These are phyloP conservation scores for Forbesichthys agassizii DNA, from an alignment of 2,113 vertebrate genomes.

Conservation along the genomic window DNA sequence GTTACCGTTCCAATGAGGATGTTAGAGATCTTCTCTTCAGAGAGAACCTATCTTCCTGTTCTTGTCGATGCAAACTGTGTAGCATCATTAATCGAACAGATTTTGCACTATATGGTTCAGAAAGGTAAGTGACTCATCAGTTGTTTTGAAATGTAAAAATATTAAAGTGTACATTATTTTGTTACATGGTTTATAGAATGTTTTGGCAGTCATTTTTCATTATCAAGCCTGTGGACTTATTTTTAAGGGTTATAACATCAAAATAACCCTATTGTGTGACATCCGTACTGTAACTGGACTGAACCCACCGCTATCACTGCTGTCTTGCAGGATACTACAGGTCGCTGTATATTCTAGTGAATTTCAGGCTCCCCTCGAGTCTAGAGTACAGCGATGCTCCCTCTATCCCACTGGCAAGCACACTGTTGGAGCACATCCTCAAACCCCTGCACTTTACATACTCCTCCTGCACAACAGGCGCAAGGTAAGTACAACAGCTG, in stretches of 20 bases:
- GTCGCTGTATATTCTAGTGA: slow-evolving; percentile 91
- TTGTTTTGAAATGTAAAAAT: too few relatives aligned
- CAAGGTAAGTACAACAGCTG: slow-evolving; percentile 78
- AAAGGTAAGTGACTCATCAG: slow-evolving; percentile 80
- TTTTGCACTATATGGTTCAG: slow-evolving; percentile 98
- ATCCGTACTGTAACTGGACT: too few relatives aligned
- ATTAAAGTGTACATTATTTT: too few relatives aligned
- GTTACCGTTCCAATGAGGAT: slow-evolving; percentile 96
- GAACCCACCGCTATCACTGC: background rate
- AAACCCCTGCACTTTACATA: slow-evolving; percentile 99
- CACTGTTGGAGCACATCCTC: slow-evolving; percentile 93
- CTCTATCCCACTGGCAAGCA: slow-evolving; percentile 90
- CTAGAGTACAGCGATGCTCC: slow-evolving; percentile 91
- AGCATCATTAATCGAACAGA: slow-evolving; percentile 91
- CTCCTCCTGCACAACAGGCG: slow-evolving; percentile 88
- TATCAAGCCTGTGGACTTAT: too few relatives aligned
- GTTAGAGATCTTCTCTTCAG: slow-evolving; percentile 94
- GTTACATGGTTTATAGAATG: too few relatives aligned
- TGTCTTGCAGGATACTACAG: slow-evolving; percentile 87
- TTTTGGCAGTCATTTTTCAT: too few relatives aligned
- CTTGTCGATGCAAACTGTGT: slow-evolving; percentile 84
- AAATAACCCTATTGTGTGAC: background rate
- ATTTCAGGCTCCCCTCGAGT: slow-evolving; percentile 93
- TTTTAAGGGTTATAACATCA: too few relatives aligned
- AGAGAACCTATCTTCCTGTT: slow-evolving; percentile 87